Evolutionary conservation across 2,113 vertebrate genomes (phyloP).

Genomic region (Gila orcuttii): DNA sequence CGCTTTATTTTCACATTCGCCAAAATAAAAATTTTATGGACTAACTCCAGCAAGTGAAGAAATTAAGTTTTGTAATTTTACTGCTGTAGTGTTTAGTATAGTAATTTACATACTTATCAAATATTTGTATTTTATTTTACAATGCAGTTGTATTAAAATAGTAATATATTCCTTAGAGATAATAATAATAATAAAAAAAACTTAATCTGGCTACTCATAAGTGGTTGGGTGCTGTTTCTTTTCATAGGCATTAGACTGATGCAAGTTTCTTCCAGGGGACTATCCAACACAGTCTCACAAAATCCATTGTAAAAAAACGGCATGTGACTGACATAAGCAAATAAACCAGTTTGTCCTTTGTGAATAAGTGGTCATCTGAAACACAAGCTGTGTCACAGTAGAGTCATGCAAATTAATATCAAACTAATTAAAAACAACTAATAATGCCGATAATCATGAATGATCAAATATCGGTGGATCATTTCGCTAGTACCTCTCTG

Average conservation of each 20-base stretch:
- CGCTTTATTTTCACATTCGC: background rate
- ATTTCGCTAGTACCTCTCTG: conserved; percentile 77
- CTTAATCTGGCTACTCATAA: background rate
- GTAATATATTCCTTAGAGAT: background rate
- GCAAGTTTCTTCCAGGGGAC: too few relatives aligned
- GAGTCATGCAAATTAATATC: background rate
- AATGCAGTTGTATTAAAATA: background rate
- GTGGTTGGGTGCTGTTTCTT: background rate
- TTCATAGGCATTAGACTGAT: background rate
- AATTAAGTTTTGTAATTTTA: background rate
- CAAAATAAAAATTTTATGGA: background rate
- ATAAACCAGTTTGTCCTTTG: background rate
- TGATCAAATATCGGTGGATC: too few relatives aligned
- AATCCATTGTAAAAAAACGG: background rate
- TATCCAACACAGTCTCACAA: background rate
- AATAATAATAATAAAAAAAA: background rate
- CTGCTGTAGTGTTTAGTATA: background rate
- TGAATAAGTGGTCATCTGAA: background rate
- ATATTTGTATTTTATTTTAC: background rate
- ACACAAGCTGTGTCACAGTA: background rate
- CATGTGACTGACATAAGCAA: background rate
- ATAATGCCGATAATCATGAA: background rate
- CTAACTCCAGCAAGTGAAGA: background rate
- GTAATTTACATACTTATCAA: background rate
- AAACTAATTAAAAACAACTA: background rate